Conservation (phyloP, 2,113 vertebrate species). For the Notechis scutatus region DNA sequence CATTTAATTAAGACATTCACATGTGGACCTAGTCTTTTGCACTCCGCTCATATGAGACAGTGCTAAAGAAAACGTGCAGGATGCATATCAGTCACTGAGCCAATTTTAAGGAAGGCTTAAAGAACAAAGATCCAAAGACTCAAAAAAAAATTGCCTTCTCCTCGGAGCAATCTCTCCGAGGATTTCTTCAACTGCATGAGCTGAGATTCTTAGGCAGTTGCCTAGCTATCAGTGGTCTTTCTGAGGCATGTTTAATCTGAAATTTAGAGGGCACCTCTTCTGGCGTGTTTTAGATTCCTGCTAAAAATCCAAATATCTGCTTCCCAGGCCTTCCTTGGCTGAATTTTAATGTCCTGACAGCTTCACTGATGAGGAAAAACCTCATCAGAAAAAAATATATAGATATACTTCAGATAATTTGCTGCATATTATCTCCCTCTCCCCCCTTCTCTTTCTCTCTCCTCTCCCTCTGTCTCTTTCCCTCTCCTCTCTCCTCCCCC, state of each 20-base stretch:
- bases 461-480: too few species aligned
- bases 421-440: background rate
- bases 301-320: background rate
- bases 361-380: too few species aligned
- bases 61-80: background rate
- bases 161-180: background rate
- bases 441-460: too few species aligned
- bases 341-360: slow-evolving; percentile 35
- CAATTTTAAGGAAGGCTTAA: background rate
- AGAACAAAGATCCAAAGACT: background rate
- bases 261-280: background rate
- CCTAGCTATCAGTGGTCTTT: background rate
- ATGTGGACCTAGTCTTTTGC: too few species aligned
- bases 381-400: background rate
- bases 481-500: too few species aligned
- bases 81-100: background rate
- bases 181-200: background rate
- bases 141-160: background rate
- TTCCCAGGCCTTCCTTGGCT: background rate
- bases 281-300: background rate
- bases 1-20: background rate
- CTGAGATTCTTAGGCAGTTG: background rate
- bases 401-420: slow-evolving; percentile 36
- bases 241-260: background rate
- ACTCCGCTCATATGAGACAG: background rate